These are phyloP conservation scores for Tautogolabrus adspersus DNA, from an alignment of 2,113 vertebrate genomes.

Conservation along the genomic window DNA sequence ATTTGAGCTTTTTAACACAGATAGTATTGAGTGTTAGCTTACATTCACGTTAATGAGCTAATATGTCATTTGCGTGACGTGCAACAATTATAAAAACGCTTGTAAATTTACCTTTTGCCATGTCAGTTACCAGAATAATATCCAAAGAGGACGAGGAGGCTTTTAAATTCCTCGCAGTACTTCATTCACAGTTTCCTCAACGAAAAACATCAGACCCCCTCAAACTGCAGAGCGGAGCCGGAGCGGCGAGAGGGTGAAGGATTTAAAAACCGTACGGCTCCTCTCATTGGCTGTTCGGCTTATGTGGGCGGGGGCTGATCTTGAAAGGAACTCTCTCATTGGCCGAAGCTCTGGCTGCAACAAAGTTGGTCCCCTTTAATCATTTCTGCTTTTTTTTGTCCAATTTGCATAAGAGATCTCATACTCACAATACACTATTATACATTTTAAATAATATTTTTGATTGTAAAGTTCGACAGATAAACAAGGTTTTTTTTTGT, in stretches of 20 bases:
- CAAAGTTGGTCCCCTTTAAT: neutral
- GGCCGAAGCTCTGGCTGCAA: constrained; percentile 19
- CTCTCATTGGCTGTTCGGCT: constrained; percentile 60
- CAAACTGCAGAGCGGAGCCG: accelerated
- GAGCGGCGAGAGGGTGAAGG: constrained; percentile 12
- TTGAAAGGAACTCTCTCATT: constrained; percentile 41
- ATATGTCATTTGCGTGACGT: too few species aligned
- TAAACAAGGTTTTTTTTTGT: too few species aligned
- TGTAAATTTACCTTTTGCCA: constrained; percentile 81
- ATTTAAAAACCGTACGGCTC: constrained; percentile 66
- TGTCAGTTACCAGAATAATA: constrained; percentile 53
- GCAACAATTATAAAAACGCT: neutral
- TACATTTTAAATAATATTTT: too few species aligned
- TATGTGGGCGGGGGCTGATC: neutral
- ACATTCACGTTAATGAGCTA: neutral
- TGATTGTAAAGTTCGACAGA: too few species aligned
- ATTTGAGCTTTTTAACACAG: neutral
- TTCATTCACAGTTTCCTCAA: neutral
- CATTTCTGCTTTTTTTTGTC: too few species aligned
- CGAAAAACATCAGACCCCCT: neutral
- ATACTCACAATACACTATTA: too few species aligned
- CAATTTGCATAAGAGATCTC: too few species aligned
- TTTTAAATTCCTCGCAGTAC: neutral
- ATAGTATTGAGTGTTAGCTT: neutral
- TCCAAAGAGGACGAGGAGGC: neutral